Percentiles rank a stretch among this genome's conserved stretches.
phyloP scores from a whole-genome alignment of 2,113 vertebrate species.

The Heteronetta atricapilla region DNA sequence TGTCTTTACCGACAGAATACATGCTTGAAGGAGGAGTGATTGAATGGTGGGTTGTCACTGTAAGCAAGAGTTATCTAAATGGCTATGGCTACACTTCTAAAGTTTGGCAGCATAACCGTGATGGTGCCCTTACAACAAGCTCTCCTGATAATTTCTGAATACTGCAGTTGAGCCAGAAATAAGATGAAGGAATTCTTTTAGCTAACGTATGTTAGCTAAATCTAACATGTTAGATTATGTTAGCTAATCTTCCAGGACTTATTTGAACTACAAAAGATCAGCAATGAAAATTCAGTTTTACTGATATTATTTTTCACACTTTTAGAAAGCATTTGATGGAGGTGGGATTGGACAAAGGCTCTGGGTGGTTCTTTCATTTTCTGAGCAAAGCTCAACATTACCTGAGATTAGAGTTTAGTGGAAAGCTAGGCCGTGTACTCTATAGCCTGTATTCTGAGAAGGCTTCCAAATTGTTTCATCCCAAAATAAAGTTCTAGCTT shows the following conservation, averaged over 20 bases:
- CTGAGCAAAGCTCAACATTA: not conserved
- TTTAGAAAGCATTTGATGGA: not conserved
- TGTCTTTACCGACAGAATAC: not conserved
- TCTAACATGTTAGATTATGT: not conserved
- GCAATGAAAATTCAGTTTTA: not conserved
- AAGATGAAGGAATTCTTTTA: not conserved
- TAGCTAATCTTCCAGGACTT: not conserved
- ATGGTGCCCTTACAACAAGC: rapidly evolving
- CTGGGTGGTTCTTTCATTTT: not conserved
- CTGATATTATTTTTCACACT: not conserved
- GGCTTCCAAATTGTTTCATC: not conserved
- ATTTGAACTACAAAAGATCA: not conserved
- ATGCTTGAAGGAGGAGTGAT: rapidly evolving
- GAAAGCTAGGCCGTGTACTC: not conserved
- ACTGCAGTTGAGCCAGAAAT: not conserved
- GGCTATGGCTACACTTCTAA: not conserved
- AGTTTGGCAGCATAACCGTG: not conserved
- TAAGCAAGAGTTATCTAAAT: not conserved
- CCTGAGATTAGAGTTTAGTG: not conserved
- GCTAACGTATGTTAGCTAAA: too few species aligned
- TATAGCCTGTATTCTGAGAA: not conserved
- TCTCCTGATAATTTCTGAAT: not conserved
- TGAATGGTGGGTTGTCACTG: not conserved
- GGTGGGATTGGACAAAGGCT: not conserved
- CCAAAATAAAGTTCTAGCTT: not conserved